These are phyloP conservation scores for Dryobates pubescens DNA, from an alignment of 2,797 vertebrate genomes.

Conservation along the genomic window DNA sequence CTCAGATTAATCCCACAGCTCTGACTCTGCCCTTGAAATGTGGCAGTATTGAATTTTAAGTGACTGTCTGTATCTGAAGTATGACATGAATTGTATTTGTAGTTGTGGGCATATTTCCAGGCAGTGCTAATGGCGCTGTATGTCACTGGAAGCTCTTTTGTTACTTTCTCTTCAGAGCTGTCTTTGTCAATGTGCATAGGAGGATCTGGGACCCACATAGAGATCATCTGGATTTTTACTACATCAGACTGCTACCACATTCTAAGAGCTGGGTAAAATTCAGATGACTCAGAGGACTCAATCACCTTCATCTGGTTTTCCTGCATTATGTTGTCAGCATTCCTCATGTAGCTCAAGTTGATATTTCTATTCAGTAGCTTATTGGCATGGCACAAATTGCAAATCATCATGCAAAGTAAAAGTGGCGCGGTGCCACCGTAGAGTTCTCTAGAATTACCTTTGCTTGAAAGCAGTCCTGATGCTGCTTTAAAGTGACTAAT, in stretches of 20 bases:
- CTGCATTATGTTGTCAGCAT: slow-evolving; percentile 49
- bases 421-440: slow-evolving; percentile 23
- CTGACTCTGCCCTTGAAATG: slow-evolving; percentile 49
- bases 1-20: not conserved
- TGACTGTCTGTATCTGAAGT: slow-evolving; percentile 43
- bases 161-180: not conserved
- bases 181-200: not conserved
- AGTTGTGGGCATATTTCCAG: slow-evolving; percentile 40
- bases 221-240: not conserved
- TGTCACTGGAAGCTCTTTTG: slow-evolving; percentile 2
- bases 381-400: slow-evolving; percentile 59
- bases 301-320: slow-evolving; percentile 65
- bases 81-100: slow-evolving; percentile 33
- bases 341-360: slow-evolving; percentile 38
- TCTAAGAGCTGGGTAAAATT: slow-evolving; percentile 37
- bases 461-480: slow-evolving; percentile 21
- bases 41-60: slow-evolving; percentile 9
- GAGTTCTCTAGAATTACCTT: slow-evolving; percentile 48
- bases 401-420: slow-evolving; percentile 46
- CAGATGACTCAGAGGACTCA: slow-evolving; percentile 39
- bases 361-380: slow-evolving; percentile 31
- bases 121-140: not conserved
- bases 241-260: not conserved
- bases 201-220: not conserved
- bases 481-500: slow-evolving; percentile 12